These are phyloP conservation scores for Pterocles gutturalis DNA, from an alignment of 2,113 vertebrate species.

Conservation along the genomic window DNA sequence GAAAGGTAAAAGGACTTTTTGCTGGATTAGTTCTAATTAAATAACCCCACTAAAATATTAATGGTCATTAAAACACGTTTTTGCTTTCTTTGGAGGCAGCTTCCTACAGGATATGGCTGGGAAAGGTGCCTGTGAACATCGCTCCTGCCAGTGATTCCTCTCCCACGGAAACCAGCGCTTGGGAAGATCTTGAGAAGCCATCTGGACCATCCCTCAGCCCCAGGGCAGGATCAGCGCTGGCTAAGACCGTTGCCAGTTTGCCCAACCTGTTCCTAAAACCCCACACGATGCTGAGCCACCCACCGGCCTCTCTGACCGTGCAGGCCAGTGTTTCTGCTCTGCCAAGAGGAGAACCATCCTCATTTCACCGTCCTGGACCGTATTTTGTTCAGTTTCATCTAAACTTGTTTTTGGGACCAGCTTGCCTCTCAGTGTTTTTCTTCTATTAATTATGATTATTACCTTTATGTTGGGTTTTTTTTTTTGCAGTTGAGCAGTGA, in stretches of 20 bases:
- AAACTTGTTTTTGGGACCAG: background rate
- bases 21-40: background rate
- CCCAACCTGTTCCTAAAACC: background rate
- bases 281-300: background rate
- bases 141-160: background rate
- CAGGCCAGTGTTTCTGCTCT: background rate
- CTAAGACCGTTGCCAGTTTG: background rate
- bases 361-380: background rate
- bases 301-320: background rate
- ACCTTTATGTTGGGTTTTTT: background rate
- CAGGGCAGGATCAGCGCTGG: background rate
- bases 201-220: background rate
- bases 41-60: background rate
- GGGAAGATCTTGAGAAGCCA: background rate
- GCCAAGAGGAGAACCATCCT: background rate
- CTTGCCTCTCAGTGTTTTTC: background rate
- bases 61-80: background rate
- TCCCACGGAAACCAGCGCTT: background rate
- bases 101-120: accelerated
- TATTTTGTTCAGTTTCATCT: background rate
- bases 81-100: background rate
- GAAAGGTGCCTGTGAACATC: background rate
- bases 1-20: background rate
- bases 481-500: background rate
- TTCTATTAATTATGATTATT: background rate